These are phyloP conservation scores for Turnix velox DNA, from an alignment of 2,113 vertebrate genomes.

Conservation along the genomic window DNA sequence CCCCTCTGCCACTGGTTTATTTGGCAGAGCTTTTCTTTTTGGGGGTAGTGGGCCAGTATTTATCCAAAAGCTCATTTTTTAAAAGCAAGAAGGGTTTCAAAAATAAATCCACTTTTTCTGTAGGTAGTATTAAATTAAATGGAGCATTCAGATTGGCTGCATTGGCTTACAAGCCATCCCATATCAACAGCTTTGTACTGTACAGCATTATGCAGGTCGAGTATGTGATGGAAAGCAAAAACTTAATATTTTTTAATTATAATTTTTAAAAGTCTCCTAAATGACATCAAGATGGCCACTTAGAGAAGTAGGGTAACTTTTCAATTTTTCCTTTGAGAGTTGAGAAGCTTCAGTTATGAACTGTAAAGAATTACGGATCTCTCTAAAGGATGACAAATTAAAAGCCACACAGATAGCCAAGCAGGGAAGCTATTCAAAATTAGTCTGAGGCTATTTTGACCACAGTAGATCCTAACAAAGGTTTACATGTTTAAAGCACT, in stretches of 20 bases:
- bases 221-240: not conserved
- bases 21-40: not conserved
- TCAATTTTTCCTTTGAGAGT: not conserved
- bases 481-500: not conserved
- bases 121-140: constrained; percentile 1
- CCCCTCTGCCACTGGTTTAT: not conserved
- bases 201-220: not conserved
- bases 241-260: too few relatives aligned
- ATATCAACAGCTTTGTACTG: not conserved
- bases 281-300: not conserved
- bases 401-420: not conserved
- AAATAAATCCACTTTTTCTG: not conserved
- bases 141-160: not conserved
- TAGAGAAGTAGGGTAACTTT: not conserved
- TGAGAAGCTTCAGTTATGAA: not conserved
- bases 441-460: not conserved
- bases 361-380: not conserved
- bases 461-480: not conserved
- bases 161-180: not conserved
- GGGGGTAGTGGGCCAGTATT: not conserved
- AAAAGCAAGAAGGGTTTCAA: not conserved
- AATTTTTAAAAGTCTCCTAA: too few relatives aligned
- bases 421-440: not conserved
- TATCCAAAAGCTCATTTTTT: not conserved
- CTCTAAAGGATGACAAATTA: not conserved